Percentiles rank a stretch among this genome's conserved stretches.
These are phyloP conservation scores for Cydia splendana DNA, from an alignment of 1,140 invertebrate species.

Conservation along the genomic window DNA sequence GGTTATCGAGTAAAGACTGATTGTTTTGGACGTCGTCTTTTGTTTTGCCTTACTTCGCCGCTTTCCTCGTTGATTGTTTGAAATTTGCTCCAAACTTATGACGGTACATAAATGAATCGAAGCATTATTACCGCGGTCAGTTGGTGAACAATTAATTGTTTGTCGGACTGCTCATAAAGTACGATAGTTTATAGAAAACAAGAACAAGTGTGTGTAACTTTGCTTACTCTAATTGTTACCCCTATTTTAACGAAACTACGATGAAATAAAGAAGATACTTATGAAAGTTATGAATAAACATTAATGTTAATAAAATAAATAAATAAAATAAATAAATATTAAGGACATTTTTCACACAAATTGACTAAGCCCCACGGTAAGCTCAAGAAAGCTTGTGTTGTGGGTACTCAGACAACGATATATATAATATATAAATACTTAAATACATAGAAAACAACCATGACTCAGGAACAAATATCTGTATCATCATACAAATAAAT, in stretches of 20 bases:
- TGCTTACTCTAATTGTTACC: not conserved
- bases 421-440: too few species aligned
- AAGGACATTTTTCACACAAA: too few species aligned
- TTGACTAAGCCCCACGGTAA: too few species aligned
- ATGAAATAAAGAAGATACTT: not conserved
- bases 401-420: too few species aligned
- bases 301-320: too few species aligned
- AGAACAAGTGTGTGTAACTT: not conserved
- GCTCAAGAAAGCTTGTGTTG: too few species aligned
- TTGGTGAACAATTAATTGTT: conserved; percentile 2
- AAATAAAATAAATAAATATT: too few species aligned
- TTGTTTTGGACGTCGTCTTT: conserved; percentile 28
- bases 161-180: not conserved
- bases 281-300: too few species aligned
- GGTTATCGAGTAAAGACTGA: conserved; percentile 8
- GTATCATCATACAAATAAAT: too few species aligned
- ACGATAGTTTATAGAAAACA: conserved; percentile 23
- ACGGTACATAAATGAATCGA: conserved; percentile 22
- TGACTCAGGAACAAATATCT: too few species aligned
- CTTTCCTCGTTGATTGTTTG: conserved; percentile 22
- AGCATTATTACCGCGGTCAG: conserved; percentile 9
- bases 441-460: too few species aligned
- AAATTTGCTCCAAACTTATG: conserved; percentile 18
- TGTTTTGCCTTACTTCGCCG: conserved; percentile 16
- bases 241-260: not conserved